Evolutionary conservation across 2,888 invertebrate species (phyloP).

Genomic region (Brachylomia viminalis): DNA sequence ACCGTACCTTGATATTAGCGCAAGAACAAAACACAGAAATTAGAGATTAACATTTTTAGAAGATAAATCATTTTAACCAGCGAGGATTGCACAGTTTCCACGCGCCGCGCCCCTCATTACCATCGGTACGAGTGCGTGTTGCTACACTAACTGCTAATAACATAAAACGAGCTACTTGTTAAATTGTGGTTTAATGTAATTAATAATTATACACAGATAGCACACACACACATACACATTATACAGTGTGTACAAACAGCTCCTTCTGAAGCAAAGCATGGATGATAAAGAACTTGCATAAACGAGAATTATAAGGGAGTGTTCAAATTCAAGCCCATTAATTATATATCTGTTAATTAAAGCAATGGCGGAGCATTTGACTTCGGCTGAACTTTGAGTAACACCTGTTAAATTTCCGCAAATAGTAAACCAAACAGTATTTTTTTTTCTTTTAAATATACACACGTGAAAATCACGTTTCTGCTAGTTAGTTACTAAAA

Average conservation of each 20-base stretch:
- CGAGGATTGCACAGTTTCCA: slow-evolving; percentile 2
- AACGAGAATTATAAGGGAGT: background rate
- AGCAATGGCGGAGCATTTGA: background rate
- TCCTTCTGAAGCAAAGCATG: background rate
- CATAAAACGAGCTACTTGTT: slow-evolving; percentile 1
- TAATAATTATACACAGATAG: background rate
- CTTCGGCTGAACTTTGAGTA: background rate
- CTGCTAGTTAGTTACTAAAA: too few relatives aligned
- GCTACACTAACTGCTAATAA: slow-evolving; percentile 19
- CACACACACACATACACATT: background rate
- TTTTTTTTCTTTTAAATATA: too few relatives aligned
- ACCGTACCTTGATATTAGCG: background rate
- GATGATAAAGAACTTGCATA: background rate
- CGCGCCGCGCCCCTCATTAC: slow-evolving; percentile 22
- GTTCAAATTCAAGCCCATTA: background rate
- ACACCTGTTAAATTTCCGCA: background rate
- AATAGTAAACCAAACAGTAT: too few relatives aligned
- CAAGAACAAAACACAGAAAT: slow-evolving; percentile 14
- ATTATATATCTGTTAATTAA: background rate
- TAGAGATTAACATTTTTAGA: slow-evolving; percentile 32
- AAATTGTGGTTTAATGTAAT: background rate
- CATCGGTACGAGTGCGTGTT: background rate
- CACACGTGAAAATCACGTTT: too few relatives aligned
- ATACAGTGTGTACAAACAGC: background rate
- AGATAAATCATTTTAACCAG: slow-evolving; percentile 37